Conservation (phyloP, 1,140 invertebrate genomes). For the Anadara kagoshimensis region DNA sequence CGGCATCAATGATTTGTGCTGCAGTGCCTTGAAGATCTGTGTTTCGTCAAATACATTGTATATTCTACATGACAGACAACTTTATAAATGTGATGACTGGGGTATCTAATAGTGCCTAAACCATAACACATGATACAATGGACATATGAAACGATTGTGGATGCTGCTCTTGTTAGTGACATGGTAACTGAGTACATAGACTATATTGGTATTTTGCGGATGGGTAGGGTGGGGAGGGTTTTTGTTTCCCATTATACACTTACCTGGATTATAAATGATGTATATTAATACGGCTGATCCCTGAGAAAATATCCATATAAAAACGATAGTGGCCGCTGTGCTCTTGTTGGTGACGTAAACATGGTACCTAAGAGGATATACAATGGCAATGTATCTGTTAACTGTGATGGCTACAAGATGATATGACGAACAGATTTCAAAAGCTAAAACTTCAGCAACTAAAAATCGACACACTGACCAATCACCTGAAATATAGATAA, state of each 20-base stretch:
- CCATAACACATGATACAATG: too few species aligned
- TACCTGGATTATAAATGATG: conserved; percentile 29
- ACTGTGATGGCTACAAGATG: conserved; percentile 45
- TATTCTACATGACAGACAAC: too few species aligned
- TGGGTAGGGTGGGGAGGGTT: too few species aligned
- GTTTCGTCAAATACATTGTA: too few species aligned
- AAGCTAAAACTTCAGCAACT: conserved; percentile 36
- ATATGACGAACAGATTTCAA: conserved; percentile 47
- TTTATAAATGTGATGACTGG: too few species aligned
- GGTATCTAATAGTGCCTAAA: too few species aligned
- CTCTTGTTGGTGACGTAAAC: conserved; percentile 35
- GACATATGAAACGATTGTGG: too few species aligned
- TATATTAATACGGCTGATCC: conserved; percentile 19
- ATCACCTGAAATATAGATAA: conserved; percentile 20
- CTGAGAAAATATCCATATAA: conserved; percentile 43
- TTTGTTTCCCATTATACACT: not conserved
- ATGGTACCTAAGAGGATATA: conserved; percentile 40
- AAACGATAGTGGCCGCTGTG: conserved; percentile 6
- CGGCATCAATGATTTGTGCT: too few species aligned
- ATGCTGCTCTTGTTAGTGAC: too few species aligned
- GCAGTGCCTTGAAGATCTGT: too few species aligned
- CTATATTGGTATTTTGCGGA: not conserved
- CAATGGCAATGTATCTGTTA: conserved; percentile 38
- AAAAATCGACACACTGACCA: conserved; percentile 50
- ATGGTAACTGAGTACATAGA: too few species aligned